Evolutionary conservation across 2,888 invertebrate species (phyloP), one percentile per base, ranked within the genome.

Genomic region (Aproaerema taeniolella): DNA sequence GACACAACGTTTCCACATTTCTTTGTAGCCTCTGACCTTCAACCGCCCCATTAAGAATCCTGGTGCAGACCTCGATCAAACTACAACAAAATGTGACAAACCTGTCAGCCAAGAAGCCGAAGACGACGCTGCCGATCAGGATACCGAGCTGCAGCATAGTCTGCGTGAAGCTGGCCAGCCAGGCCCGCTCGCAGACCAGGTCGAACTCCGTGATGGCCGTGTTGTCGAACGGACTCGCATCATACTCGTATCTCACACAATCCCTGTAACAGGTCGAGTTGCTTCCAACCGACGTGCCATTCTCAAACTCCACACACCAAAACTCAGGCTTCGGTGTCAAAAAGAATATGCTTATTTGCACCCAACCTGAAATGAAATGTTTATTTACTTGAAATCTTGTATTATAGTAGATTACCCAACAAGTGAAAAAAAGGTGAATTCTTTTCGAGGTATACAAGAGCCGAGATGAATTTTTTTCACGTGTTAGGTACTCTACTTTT

Each of bases 151-250:
- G 93, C 30, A 93, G 88, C 36, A 92, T 73, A 45, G 89, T 92
- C 65, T 94, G 94, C 0, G 92, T 91, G 28, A 93, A 79, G 58
- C 92, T 91, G 2, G 91, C 89, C 53, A 93, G 70, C 75, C 91
- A 90, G 0, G 77, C 69, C 14, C 88, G 85, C 1, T 88, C 87
- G 60, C 94, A 94, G 0, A 93, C 88, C 49, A 95, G 76, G 53
- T 90, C 88, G 92, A 93, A 95, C 81, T 94, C 91, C 0, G 91
- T 91, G 12, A 91, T 78, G 7, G 94, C 92, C 0, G 93, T 93
- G 49, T 90, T 90, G 0, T 88, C 75, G 60, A 94, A 93, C 2
- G 90, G 76, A 12, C 79, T 88, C 10, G 88, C 87, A 51, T 93
- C 90, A 52, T 89, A 93, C 1, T 83, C 77, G 49, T 90, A 87